Percentiles rank a stretch among this genome's conserved stretches.
phyloP scores from a whole-genome alignment of 2,797 vertebrate species.

The Synaphobranchus kaupii region DNA sequence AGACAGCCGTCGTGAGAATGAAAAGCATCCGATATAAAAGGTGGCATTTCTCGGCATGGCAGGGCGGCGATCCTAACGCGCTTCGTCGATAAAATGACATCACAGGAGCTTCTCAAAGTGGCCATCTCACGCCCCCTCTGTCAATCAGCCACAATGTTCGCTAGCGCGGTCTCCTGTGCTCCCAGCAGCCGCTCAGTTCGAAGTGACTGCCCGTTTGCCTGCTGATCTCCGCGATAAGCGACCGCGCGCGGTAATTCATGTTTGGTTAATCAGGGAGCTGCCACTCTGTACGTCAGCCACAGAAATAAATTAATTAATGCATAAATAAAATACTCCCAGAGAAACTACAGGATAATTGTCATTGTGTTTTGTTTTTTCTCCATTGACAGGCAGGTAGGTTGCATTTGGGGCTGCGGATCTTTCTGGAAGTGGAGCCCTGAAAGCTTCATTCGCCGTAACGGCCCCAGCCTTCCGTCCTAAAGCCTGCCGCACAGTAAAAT shows the following conservation, averaged over 20 bases:
- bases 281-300: slow-evolving; percentile 42
- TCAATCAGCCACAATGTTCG: slow-evolving; percentile 24
- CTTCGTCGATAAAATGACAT: slow-evolving; percentile 32
- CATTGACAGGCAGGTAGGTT: slow-evolving; percentile 8
- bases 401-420: slow-evolving; percentile 4
- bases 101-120: slow-evolving; percentile 21
- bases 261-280: slow-evolving; percentile 51
- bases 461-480: not conserved
- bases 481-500: too few relatives aligned
- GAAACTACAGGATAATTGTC: slow-evolving; percentile 34
- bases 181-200: slow-evolving; percentile 20
- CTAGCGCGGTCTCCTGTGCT: slow-evolving; percentile 39
- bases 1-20: not conserved
- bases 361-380: not conserved
- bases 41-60: slow-evolving; percentile 20
- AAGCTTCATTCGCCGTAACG: not conserved
- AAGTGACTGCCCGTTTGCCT: not conserved
- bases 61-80: slow-evolving; percentile 29
- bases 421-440: not conserved
- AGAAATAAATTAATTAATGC: too few relatives aligned
- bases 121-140: not conserved
- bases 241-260: slow-evolving; percentile 45
- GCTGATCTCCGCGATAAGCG: slow-evolving; percentile 7
- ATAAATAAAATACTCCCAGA: slow-evolving; percentile 37
- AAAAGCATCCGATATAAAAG: slow-evolving; percentile 30